Evolutionary conservation across 2,113 vertebrate genomes (phyloP), one percentile per base, ranked within the genome.

Genomic region (Ciconia stormi): DNA sequence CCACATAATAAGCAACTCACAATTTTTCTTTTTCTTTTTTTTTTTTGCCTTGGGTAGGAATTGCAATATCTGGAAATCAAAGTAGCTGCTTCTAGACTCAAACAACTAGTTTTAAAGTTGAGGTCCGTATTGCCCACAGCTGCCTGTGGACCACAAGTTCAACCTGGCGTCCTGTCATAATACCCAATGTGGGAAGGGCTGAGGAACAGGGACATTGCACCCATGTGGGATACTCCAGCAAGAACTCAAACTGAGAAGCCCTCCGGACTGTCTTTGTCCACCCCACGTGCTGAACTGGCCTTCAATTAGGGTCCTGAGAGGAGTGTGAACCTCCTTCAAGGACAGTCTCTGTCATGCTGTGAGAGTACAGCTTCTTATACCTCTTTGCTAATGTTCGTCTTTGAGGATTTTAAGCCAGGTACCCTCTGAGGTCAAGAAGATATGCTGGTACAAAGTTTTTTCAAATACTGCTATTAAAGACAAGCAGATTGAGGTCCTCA

Each of bases 161-260:
- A 70, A 0, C 27, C 26, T 77, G 76, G 25, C 1, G 1, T 15
- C 34, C 34, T 82, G 40, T 38, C 25, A 21, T 17, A 59, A 44
- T 0, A 29, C 17, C n/a, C 47, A 52, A 0, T 0, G 0, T 22
- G 34, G 47, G 40, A 65, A 87, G 38, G 67, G 67, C 77, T 83
- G 63, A 72, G 36, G 46, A 67, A 42, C 5, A 7, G 26, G 69
- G 65, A 62, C 11, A 21, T n/a, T 47, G 62, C 20, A 87, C 40
- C 23, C 49, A 13, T 5, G 12, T 3, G 20, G 1, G 26, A 58
- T 15, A 6, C 13, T 67, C 78, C 66, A 87, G 32, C 38, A 46
- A 42, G 73, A 74, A 38, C 32, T 55, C 17, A 71, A 59, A 0
- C 34, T 21, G 46, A 69, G 61, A 49, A 91, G 34, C 59, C 34